Evolutionary conservation across 2,888 invertebrate species (phyloP), one percentile per base, ranked within the genome.

Genomic region (Leptinotarsa peninsularis): DNA sequence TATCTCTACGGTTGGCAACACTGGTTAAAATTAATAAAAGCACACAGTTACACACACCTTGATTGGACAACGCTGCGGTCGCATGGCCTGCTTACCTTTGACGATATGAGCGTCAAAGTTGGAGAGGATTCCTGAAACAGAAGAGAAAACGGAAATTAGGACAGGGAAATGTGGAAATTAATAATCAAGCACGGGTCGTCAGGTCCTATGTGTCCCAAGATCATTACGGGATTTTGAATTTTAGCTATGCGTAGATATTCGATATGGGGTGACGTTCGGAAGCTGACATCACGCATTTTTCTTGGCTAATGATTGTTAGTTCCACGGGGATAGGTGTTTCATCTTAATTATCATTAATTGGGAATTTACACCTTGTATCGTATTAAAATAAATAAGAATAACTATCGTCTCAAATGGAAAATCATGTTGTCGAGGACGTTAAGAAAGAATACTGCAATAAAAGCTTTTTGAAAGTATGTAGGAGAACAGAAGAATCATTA

Each of bases 61-160:
- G 88, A 86, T 86, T 85, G 87, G 87, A 87, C 88, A 88, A 87
- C 88, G 88, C 87, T 88, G 88, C 83, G 88, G 88, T 87, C 88
- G 89, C 89, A 89, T 88, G 87, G 88, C 88, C 86, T 86, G 90
- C 93, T 93, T 92, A 94, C 93, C 93, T 93, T 93, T 89, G 93
- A 93, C 90, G 93, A 93, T 89, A 93, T 91, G 88, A 93, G 91
- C 89, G 93, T 93, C 91, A 93, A 91, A 89, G 93, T 93, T 87
- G 93, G 93, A 88, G 94, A 93, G 87, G 93, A 93, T 90, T 93
- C 93, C 93, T 94, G 93, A 85, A 92, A 92, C 90, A 91, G 90
- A 90, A 90, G 89, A 89, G 89, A 86, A 87, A 86, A 74, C 70
- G 74, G 75, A 75, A 72, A 60, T 66, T 23, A 66, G 60, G 52